These are phyloP conservation scores for Teleogryllus occipitalis DNA, from an alignment of 1,140 invertebrate species.

Conservation along the genomic window DNA sequence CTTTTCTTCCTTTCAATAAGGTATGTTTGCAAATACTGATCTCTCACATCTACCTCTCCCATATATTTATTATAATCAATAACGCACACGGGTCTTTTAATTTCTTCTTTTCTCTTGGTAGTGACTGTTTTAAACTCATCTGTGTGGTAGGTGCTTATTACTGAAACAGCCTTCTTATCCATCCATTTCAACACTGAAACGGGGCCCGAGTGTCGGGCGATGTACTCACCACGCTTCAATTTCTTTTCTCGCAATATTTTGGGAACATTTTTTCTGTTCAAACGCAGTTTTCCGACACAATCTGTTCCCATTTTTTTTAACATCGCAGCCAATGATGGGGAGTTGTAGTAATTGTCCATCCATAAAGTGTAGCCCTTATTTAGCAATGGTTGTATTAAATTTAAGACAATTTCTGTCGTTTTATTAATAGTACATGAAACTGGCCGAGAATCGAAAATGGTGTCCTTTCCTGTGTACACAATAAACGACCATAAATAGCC, in stretches of 20 bases:
- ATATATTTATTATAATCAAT: slow-evolving; percentile 30
- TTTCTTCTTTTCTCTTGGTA: slow-evolving; percentile 19
- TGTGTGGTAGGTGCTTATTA: slow-evolving; percentile 22
- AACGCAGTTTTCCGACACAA: slow-evolving; percentile 26
- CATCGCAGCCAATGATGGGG: background rate
- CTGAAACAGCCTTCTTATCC: slow-evolving; percentile 25
- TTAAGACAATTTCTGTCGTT: background rate
- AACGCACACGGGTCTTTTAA: slow-evolving; percentile 27
- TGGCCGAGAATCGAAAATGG: background rate
- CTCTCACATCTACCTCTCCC: slow-evolving; percentile 28
- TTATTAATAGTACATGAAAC: background rate
- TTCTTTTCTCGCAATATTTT: slow-evolving; percentile 23
- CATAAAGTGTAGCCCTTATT: background rate
- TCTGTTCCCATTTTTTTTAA: slow-evolving; percentile 18
- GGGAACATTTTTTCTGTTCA: slow-evolving; percentile 26
- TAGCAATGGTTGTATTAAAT: background rate
- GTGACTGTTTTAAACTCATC: slow-evolving; percentile 23
- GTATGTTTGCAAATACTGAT: slow-evolving; percentile 21
- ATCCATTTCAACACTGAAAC: slow-evolving; percentile 24
- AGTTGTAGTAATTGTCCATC: slow-evolving; percentile 2
- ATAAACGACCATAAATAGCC: slow-evolving; percentile 19
- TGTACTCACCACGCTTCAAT: slow-evolving; percentile 18
- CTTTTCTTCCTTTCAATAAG: slow-evolving; percentile 23
- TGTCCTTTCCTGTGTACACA: slow-evolving; percentile 13
- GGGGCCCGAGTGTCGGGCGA: slow-evolving; percentile 14